These are phyloP conservation scores for Callorhinus ursinus DNA, from an alignment of 2,113 vertebrate genomes.

Conservation along the genomic window DNA sequence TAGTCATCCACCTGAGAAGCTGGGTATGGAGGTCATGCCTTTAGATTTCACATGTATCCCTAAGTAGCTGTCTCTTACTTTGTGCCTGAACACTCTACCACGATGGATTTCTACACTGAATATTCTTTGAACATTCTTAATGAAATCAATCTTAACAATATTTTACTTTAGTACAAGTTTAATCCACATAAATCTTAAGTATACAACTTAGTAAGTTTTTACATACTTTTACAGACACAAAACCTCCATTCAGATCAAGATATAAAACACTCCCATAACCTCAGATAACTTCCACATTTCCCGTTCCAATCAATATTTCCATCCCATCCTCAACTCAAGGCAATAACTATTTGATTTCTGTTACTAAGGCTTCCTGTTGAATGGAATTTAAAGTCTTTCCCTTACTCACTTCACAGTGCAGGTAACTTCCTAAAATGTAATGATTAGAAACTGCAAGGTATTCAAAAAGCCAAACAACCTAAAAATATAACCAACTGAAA, in stretches of 20 bases:
- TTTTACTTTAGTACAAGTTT: neutral
- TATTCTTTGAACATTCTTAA: neutral
- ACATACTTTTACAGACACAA: neutral
- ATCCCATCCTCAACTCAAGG: neutral
- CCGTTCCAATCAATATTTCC: neutral
- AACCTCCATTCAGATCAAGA: neutral
- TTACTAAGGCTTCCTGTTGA: neutral
- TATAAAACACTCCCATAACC: neutral
- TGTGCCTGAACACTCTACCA: no score
- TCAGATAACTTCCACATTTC: neutral
- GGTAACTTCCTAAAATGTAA: neutral
- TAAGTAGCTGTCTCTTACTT: neutral
- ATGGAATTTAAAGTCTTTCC: neutral
- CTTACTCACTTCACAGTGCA: neutral
- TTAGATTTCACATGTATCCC: accelerated
- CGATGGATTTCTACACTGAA: neutral
- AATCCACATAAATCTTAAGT: neutral
- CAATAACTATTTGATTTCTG: neutral
- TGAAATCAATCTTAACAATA: neutral
- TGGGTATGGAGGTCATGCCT: no score
- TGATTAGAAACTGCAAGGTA: neutral
- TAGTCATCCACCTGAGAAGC: neutral
- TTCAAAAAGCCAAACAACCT: neutral
- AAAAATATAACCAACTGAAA: neutral
- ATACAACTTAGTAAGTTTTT: neutral